phyloP scores from a whole-genome alignment of 2,888 invertebrate species.

The Cheilosia grossa region DNA sequence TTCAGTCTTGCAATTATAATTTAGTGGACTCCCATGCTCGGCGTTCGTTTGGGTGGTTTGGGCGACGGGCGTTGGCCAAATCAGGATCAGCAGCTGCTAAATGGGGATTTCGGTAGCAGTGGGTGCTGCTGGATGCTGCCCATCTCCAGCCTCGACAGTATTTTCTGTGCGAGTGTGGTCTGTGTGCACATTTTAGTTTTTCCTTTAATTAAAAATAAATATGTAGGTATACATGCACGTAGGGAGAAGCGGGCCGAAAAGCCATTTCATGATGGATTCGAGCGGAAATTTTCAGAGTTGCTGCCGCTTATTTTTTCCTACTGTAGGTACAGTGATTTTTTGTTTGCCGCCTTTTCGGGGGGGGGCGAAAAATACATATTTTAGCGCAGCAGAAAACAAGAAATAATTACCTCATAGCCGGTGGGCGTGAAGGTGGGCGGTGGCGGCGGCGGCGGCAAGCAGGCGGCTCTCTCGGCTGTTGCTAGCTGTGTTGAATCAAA shows the following conservation, averaged over 20 bases:
- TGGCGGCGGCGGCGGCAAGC: no score
- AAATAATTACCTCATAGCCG: slow-evolving; percentile 74
- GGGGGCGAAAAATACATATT: slow-evolving; percentile 68
- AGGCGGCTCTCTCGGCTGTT: slow-evolving; percentile 9
- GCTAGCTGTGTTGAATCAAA: slow-evolving; percentile 72
- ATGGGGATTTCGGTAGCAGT: slow-evolving; percentile 40
- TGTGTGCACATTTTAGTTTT: slow-evolving; percentile 74
- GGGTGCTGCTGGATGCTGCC: slow-evolving; percentile 3
- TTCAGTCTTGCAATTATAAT: slow-evolving; percentile 75
- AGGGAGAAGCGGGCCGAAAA: slow-evolving; percentile 34
- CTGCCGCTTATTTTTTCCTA: slow-evolving; percentile 47
- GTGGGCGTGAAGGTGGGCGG: slow-evolving; percentile 40
- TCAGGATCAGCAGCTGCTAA: slow-evolving; percentile 74
- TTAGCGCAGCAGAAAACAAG: slow-evolving; percentile 58
- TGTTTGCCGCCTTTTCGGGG: slow-evolving; percentile 19
- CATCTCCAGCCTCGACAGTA: slow-evolving; percentile 3
- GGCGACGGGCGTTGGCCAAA: slow-evolving; percentile 28
- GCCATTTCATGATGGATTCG: slow-evolving; percentile 75
- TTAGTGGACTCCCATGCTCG: slow-evolving; percentile 69
- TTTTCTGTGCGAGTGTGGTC: slow-evolving; percentile 69
- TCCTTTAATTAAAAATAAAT: slow-evolving; percentile 75
- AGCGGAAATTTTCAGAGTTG: slow-evolving; percentile 73
- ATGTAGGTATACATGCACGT: slow-evolving; percentile 46
- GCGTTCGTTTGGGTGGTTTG: not conserved
- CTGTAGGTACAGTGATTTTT: slow-evolving; percentile 33